Percentiles rank a stretch among this genome's conserved stretches.
Conservation (phyloP, 2,113 vertebrate species). For the Burhinus bistriatus region DNA sequence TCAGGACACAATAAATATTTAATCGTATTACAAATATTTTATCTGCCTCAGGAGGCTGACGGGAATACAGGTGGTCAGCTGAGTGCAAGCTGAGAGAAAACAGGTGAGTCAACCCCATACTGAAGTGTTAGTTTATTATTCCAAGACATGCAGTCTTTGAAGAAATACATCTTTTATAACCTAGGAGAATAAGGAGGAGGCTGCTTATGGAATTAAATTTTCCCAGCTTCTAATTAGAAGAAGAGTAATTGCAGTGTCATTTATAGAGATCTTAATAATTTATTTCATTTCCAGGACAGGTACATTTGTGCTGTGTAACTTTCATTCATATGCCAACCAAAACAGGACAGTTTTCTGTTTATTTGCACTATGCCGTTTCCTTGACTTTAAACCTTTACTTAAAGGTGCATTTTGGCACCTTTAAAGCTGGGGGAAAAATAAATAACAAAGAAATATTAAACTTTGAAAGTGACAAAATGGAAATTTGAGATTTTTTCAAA, state of each 20-base stretch:
- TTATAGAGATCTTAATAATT: background rate
- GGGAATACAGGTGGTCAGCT: constrained; percentile 1
- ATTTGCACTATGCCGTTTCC: background rate
- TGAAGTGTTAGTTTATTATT: constrained; percentile 4
- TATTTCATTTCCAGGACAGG: constrained; percentile 1
- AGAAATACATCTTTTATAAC: constrained; percentile 18
- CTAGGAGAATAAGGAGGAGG: background rate
- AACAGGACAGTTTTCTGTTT: background rate
- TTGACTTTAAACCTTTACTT: background rate
- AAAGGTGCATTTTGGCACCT: background rate
- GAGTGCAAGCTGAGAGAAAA: background rate
- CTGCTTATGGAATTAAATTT: background rate
- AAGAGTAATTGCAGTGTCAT: background rate
- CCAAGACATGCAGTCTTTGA: background rate
- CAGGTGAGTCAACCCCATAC: background rate
- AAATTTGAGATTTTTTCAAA: background rate
- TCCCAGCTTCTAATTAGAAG: constrained; percentile 19
- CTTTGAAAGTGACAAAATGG: background rate
- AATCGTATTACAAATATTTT: background rate
- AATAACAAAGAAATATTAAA: background rate
- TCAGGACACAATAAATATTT: constrained; percentile 16
- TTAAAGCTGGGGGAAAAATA: background rate
- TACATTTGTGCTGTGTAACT: background rate
- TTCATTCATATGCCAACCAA: background rate
- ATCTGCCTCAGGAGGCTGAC: background rate